phyloP scores from a whole-genome alignment of 2,888 invertebrate species.

The Drosophila atripex region DNA sequence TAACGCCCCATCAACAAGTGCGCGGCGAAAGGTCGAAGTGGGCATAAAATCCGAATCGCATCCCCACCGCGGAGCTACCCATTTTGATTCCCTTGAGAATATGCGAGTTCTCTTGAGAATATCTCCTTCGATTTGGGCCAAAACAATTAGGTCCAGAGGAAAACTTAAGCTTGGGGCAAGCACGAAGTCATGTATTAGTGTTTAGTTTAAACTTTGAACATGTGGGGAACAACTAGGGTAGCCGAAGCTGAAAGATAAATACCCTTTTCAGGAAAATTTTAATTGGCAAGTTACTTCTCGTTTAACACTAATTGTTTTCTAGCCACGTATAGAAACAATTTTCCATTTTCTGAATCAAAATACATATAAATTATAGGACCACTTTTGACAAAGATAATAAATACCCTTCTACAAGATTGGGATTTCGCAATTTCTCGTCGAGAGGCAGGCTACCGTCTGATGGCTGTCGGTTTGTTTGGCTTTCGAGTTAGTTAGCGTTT shows the following conservation, averaged over 20 bases:
- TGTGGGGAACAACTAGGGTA: background rate
- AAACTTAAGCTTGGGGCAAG: background rate
- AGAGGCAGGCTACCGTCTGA: conserved; percentile 75
- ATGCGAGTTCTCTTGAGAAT: conserved; percentile 5
- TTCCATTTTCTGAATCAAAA: too few relatives aligned
- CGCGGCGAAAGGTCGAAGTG: conserved; percentile 15
- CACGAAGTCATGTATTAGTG: background rate
- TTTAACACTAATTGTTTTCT: too few relatives aligned
- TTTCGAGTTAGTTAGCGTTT: conserved; percentile 72
- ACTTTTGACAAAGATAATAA: background rate
- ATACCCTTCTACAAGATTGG: conserved; percentile 20
- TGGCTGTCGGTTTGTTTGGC: conserved; percentile 77
- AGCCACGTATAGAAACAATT: too few relatives aligned
- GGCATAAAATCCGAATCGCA: conserved; percentile 1
- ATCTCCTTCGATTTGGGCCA: background rate
- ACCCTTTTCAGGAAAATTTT: background rate
- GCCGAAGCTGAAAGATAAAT: background rate
- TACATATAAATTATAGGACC: too few relatives aligned
- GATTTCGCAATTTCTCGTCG: conserved; percentile 56
- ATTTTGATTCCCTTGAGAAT: background rate
- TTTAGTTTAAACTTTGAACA: conserved; percentile 1
- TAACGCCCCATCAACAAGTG: conserved; percentile 52
- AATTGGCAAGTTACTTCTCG: background rate
- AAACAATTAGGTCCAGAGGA: background rate
- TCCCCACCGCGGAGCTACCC: conserved; percentile 1